Evolutionary conservation across 2,888 invertebrate species (phyloP).

Genomic region (Hipparchia semele): DNA sequence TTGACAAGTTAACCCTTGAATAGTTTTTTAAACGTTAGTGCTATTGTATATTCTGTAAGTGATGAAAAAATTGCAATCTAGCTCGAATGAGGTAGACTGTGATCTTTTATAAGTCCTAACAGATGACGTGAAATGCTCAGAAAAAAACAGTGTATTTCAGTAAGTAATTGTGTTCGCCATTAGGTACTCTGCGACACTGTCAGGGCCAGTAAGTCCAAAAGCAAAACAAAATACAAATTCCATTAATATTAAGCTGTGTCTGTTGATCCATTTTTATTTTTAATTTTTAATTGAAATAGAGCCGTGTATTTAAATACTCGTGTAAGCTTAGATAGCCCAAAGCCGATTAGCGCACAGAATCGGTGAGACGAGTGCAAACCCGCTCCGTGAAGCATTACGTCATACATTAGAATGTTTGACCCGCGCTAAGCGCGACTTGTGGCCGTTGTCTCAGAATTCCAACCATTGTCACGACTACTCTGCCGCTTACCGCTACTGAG

Average conservation of each 20-base stretch:
- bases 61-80: too few species aligned
- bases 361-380: slow-evolving; percentile 74
- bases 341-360: slow-evolving; percentile 54
- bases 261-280: too few species aligned
- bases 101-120: too few species aligned
- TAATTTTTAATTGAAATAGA: background rate
- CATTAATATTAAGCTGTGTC: background rate
- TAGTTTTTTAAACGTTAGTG: too few species aligned
- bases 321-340: slow-evolving; percentile 36
- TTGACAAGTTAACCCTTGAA: too few species aligned
- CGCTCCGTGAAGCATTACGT: slow-evolving; percentile 72
- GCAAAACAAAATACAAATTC: background rate
- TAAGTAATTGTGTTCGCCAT: too few species aligned
- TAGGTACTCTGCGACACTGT: too few species aligned
- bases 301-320: slow-evolving; percentile 2
- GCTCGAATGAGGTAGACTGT: too few species aligned
- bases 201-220: background rate
- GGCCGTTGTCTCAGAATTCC: slow-evolving; percentile 62
- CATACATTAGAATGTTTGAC: slow-evolving; percentile 79
- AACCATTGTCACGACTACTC: slow-evolving; percentile 68
- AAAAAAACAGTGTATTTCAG: too few species aligned
- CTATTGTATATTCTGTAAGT: too few species aligned
- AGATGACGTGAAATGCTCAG: too few species aligned
- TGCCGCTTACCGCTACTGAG: slow-evolving; percentile 47
- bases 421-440: slow-evolving; percentile 50